Evolutionary conservation across 2,113 vertebrate species (phyloP).

Genomic region (Laticauda laticaudata): DNA sequence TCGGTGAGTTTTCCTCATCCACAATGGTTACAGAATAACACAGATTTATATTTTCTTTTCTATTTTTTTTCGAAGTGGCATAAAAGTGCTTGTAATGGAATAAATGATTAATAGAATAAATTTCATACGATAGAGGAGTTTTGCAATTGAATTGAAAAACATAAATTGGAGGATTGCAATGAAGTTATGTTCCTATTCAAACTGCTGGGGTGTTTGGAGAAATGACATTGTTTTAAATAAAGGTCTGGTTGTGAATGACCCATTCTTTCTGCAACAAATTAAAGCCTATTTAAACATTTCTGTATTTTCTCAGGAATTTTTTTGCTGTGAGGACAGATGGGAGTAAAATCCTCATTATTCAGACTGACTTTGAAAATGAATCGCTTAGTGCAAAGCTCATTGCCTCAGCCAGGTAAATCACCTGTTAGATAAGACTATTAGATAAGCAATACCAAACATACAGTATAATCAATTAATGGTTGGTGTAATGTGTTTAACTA

Average conservation of each 20-base stretch:
- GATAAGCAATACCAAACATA: background rate
- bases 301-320: conserved; percentile 69
- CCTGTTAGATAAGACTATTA: background rate
- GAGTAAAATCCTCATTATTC: conserved; percentile 86
- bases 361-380: conserved; percentile 85
- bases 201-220: background rate
- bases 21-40: background rate
- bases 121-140: background rate
- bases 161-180: background rate
- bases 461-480: background rate
- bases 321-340: conserved; percentile 54
- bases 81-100: background rate
- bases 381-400: conserved; percentile 81
- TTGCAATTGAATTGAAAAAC: accelerated
- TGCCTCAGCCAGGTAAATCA: conserved; percentile 89
- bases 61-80: background rate
- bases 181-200: background rate
- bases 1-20: conserved; percentile 69
- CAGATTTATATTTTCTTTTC: background rate
- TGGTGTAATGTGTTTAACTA: background rate
- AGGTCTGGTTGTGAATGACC: background rate
- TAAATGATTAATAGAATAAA: background rate
- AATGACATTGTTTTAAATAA: background rate
- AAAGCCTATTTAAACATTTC: background rate
- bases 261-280: background rate